These are phyloP conservation scores for Mesoligia furuncula DNA, from an alignment of 2,888 invertebrate species.

Conservation along the genomic window DNA sequence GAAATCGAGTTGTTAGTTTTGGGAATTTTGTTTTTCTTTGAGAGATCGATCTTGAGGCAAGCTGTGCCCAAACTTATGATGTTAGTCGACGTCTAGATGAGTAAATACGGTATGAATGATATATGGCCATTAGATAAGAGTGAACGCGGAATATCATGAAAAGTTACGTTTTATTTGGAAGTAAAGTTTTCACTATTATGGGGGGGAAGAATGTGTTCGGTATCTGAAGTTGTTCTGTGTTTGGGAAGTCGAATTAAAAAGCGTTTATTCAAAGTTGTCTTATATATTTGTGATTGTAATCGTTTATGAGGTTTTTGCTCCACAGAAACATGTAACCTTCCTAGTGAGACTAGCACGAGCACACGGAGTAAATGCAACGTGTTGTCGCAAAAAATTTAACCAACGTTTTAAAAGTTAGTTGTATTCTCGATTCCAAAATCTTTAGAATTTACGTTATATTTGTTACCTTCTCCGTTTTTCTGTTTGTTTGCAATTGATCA, in stretches of 20 bases:
- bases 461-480: no score
- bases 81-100: constrained; percentile 45
- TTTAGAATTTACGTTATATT: no score
- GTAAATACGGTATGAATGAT: constrained; percentile 58
- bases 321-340: background rate
- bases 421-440: no score
- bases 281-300: background rate
- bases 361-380: no score
- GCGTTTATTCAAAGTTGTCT: constrained; percentile 25
- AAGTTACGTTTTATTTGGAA: constrained; percentile 36
- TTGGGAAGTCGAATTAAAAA: constrained; percentile 15
- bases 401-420: no score
- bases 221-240: constrained; percentile 25
- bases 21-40: constrained; percentile 44
- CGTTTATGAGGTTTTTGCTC: background rate
- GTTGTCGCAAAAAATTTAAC: background rate
- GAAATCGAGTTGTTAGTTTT: constrained; percentile 21
- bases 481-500: no score
- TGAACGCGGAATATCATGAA: constrained; percentile 32
- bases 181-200: constrained; percentile 33
- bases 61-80: constrained; percentile 44
- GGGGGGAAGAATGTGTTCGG: constrained; percentile 4
- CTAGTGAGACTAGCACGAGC: background rate
- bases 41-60: constrained; percentile 47
- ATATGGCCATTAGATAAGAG: constrained; percentile 50